Percentiles rank a stretch among this genome's conserved stretches.
phyloP scores from a whole-genome alignment of 2,888 invertebrate species.

The Hirudinaria manillensis region DNA sequence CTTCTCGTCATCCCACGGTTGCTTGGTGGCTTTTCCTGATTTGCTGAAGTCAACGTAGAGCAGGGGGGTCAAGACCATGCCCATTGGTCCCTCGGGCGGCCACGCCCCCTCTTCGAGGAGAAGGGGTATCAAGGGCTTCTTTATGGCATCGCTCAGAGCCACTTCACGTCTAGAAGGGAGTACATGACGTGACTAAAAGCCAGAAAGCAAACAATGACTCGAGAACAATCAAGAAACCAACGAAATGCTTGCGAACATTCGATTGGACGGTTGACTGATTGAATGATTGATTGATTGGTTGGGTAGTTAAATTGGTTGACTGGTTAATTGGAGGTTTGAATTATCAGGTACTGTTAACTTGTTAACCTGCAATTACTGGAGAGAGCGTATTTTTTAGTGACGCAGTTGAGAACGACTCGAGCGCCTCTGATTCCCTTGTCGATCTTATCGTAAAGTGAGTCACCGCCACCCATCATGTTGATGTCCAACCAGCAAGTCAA shows the following conservation, averaged over 20 bases:
- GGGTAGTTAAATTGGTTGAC: no score
- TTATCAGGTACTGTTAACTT: neutral
- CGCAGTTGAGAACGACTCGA: slow-evolving; percentile 45
- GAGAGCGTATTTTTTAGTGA: slow-evolving; percentile 49
- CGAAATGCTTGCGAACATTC: no score
- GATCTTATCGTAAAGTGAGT: slow-evolving; percentile 52
- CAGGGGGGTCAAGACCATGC: slow-evolving; percentile 48
- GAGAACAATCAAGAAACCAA: neutral
- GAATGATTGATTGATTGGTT: no score
- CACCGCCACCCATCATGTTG: slow-evolving; percentile 52
- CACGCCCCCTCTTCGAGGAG: slow-evolving; percentile 47
- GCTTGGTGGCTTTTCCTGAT: slow-evolving; percentile 18
- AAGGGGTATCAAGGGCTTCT: slow-evolving; percentile 50
- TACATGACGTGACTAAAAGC: no score
- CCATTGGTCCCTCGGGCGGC: slow-evolving; percentile 52
- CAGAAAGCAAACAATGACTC: neutral
- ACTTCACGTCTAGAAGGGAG: slow-evolving; percentile 44
- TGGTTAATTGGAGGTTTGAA: no score
- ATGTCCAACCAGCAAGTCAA: slow-evolving; percentile 51
- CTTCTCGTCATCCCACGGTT: slow-evolving; percentile 27
- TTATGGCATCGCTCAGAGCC: slow-evolving; percentile 48
- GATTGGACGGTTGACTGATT: no score
- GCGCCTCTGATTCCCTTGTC: slow-evolving; percentile 44
- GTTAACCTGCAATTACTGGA: slow-evolving; percentile 48
- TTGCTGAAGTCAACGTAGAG: slow-evolving; percentile 46